A percentile compares a stretch with the other conserved stretches of the same genome.
phyloP scores from a whole-genome alignment of 1,140 invertebrate genomes.

The roundworm (Caenorhabditis elegans) region WBcel235 BX284604.4:5572501-5573000 shows the following conservation, averaged over 20 bases:
- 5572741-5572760: slow-evolving; percentile 36
- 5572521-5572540: too few species aligned
- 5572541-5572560: too few species aligned
- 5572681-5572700: slow-evolving; percentile 38
- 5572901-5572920: slow-evolving; percentile 31
- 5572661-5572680: too few species aligned
- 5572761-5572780: slow-evolving; percentile 39
- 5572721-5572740: slow-evolving; percentile 40
- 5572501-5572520: too few species aligned
- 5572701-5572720: slow-evolving; percentile 37
- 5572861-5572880: slow-evolving; percentile 33
- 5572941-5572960: not conserved
- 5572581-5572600: too few species aligned
- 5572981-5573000: not conserved
- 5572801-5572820: slow-evolving; percentile 37
- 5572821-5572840: slow-evolving; percentile 34
- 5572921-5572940: slow-evolving; percentile 31
- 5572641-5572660: too few species aligned
- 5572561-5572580: too few species aligned
- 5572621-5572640: too few species aligned
- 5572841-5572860: slow-evolving; percentile 39
- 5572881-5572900: slow-evolving; percentile 39
- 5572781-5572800: slow-evolving; percentile 32
- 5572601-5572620: too few species aligned
- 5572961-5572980: not conserved